Base-by-base conservation (phyloP, 2,113 vertebrate species). In the Pungitius pungitius region DNA sequence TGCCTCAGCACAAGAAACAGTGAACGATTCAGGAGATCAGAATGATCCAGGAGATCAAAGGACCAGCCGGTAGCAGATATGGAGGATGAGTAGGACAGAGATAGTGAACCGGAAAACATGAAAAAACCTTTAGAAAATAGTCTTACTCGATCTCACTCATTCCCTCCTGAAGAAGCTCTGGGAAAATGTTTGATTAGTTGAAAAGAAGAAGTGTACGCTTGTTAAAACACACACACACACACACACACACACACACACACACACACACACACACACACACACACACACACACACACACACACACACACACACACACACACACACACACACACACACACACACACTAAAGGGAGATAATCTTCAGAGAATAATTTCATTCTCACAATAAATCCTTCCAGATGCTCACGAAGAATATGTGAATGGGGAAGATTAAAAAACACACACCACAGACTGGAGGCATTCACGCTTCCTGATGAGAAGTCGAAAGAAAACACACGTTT, bases 41-140 rank as follows among this genome's bases (percentile, higher is more conserved):
- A 89, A 87, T 61, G 78, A 90, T 88, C 73, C 75, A 37, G 59
- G n/a, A 85, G 90, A 91, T 90, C 85, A 89, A 87, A 88, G 79
- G 82, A 61, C 43, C 70, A 73, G 80, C 88, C 85, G 49, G 75
- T 70, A 63, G 87, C 79, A 30, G 75, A 81, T 15, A 58, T 1
- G 75, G 24, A 45, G 67, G 71, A 82, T 27, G 79, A 79, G 49
- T 17, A 20, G 55, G 54, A 8, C 15, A 5, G 55, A 12, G 27
- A 20, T 6, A n/a, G 56, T 6, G 9, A 6, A 4, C 33, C 33
- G 33, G 65, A 62, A 70, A 11, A 18, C 15, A 55, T 8, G 8
- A 55, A 54, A 20, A 24, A 73, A 56, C 49, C 76, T 87, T 56
- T 49, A 27, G 66, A 85, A 84, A 81, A 70, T 52, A 80, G 20